Evolutionary conservation across 1,140 invertebrate species (phyloP).

Genomic region (Calliphora vicina): DNA sequence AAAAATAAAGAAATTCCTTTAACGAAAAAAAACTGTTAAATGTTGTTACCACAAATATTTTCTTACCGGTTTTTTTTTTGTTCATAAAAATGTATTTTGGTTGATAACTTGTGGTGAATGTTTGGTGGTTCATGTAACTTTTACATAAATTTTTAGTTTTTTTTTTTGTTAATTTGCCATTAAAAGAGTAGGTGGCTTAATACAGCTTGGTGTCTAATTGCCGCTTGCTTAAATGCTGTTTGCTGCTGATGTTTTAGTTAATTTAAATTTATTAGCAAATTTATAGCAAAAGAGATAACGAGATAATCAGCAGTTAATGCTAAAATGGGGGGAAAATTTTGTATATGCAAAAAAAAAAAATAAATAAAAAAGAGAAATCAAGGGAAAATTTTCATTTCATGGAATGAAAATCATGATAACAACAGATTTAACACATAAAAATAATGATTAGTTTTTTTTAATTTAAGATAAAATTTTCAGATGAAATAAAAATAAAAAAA

Average conservation of each 20-base stretch:
- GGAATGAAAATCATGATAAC: neutral
- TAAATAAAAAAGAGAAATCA: slow-evolving; percentile 1
- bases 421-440: neutral
- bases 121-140: neutral
- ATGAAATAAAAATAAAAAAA: no score
- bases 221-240: neutral
- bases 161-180: no score
- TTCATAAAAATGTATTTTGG: neutral
- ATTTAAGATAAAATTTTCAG: no score
- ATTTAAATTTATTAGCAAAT: slow-evolving; percentile 26
- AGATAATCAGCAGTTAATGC: neutral
- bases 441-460: no score
- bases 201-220: neutral
- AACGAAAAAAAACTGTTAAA: slow-evolving; percentile 19
- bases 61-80: neutral
- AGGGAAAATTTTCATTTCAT: neutral
- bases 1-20: neutral
- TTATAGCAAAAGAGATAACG: neutral
- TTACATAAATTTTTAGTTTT: neutral
- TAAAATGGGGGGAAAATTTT: neutral
- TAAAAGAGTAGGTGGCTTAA: slow-evolving; percentile 5
- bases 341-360: neutral
- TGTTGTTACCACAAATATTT: neutral
- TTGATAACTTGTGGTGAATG: neutral
- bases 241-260: neutral